Base-by-base conservation (phyloP, 2,113 vertebrate species). In the Pteronura brasiliensis region DNA sequence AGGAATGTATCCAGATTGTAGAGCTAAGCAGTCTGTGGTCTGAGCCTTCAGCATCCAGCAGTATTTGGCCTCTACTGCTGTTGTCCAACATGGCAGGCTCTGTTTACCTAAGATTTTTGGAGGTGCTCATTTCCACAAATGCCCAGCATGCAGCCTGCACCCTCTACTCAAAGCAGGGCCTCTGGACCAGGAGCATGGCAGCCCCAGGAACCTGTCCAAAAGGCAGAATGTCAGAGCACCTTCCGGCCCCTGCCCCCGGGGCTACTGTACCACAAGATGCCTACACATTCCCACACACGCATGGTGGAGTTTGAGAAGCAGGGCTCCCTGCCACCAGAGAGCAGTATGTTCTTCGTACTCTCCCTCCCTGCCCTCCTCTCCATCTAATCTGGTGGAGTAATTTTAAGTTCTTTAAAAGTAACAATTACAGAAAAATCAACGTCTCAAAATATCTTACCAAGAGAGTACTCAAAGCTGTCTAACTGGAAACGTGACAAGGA, bases 161-260 rank as follows among this genome's bases (percentile, higher is more conserved):
- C 2, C 9, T 23, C 31, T 44, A 2, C n/a, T 57, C 20, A 83
- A 27, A 8, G 42, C 0, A 7, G n/a, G 44, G 44, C 9, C 82
- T 47, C 31, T 27, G 65, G 89, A 7, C 0, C 5, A 47, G 69
- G 14, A 23, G 39, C 27, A 2, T 7, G 1, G 34, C 25, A 27
- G 69, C 12, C 9, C n/a, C n/a, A 11, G 42, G 82, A 90, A 47
- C 59, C 34, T 20, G 9, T 17, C 25, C 34, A 39, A 42, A 79
- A 25, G 20, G 52, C 6, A 4, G 55, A 29, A 2, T 1, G 1
- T 1, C 47, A 55, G 76, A n/a, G 47, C 31, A 18, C n/a, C 23
- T 1, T 11, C 10, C 0, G 2, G 3, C 49, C 31, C 3, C 31
- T 15, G 18, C 8, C 8, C 52, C 12, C 1, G 0, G 44, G 52